phyloP scores from a whole-genome alignment of 2,113 vertebrate species.

The Trochalopteron elliotii region DNA sequence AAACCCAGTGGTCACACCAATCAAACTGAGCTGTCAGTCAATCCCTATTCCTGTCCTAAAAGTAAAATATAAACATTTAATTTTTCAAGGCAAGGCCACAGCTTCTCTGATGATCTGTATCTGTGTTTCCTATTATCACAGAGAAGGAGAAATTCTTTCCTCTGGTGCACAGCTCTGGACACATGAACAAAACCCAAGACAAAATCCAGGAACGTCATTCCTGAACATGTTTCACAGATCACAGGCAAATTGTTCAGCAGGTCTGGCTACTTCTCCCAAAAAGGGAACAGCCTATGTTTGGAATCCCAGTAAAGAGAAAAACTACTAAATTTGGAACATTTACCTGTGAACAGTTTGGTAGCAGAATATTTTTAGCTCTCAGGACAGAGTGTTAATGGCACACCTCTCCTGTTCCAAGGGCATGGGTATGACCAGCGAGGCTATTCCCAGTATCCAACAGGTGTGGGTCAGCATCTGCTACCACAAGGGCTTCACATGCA shows the following conservation, averaged over 20 bases:
- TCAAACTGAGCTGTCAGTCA: background rate
- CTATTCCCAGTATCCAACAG: conserved; percentile 37
- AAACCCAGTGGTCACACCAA: background rate
- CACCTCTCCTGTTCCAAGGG: conserved; percentile 27
- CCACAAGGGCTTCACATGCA: background rate
- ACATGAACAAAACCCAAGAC: background rate
- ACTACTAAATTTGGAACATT: background rate
- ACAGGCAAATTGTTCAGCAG: background rate
- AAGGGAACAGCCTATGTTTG: background rate
- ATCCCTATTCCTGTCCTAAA: background rate
- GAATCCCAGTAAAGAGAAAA: background rate
- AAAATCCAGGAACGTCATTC: background rate
- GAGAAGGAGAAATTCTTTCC: background rate
- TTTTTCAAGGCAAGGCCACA: background rate
- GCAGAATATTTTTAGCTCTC: background rate
- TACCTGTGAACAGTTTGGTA: conserved; percentile 17
- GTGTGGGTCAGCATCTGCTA: conserved; percentile 18
- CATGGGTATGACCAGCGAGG: background rate
- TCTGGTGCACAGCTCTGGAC: background rate
- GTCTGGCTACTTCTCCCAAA: background rate
- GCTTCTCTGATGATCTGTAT: background rate
- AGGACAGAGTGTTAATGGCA: background rate
- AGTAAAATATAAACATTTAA: background rate
- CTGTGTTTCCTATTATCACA: background rate
- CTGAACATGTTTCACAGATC: background rate